These are phyloP conservation scores for Agonopterix heracliana DNA, from an alignment of 2,888 invertebrate genomes.

Conservation along the genomic window DNA sequence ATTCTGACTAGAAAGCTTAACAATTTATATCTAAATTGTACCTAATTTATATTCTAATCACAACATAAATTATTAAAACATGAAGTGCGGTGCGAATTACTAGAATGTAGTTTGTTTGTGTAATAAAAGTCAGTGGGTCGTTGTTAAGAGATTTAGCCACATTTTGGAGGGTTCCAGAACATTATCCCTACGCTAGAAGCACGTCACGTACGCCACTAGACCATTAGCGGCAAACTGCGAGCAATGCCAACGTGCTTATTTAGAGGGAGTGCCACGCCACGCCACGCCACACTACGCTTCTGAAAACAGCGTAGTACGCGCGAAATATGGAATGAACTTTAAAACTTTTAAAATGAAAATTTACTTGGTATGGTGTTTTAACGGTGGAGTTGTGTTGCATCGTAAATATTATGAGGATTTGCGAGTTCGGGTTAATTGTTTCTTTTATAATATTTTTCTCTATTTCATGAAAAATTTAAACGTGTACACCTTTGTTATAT, in stretches of 20 bases:
- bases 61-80: too few species aligned
- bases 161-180: conserved; percentile 20
- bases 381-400: too few species aligned
- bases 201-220: conserved; percentile 28
- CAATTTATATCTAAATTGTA: too few species aligned
- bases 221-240: conserved; percentile 36
- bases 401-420: too few species aligned
- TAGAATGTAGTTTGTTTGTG: conserved; percentile 12
- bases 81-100: not conserved
- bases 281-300: conserved; percentile 8
- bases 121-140: conserved; percentile 10
- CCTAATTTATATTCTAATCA: too few species aligned
- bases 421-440: too few species aligned
- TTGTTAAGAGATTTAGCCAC: conserved; percentile 22
- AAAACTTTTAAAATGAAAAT: too few species aligned
- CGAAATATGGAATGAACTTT: not conserved
- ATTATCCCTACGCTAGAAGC: conserved; percentile 18
- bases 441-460: too few species aligned
- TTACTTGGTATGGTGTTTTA: too few species aligned
- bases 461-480: too few species aligned
- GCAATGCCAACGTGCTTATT: conserved; percentile 26
- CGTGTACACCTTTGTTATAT: too few species aligned
- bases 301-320: conserved; percentile 12
- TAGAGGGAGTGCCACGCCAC: conserved; percentile 18
- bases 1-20: too few species aligned